Base-by-base conservation (phyloP, 2,113 vertebrate genomes). In the Nycticryphes semicollaris region DNA sequence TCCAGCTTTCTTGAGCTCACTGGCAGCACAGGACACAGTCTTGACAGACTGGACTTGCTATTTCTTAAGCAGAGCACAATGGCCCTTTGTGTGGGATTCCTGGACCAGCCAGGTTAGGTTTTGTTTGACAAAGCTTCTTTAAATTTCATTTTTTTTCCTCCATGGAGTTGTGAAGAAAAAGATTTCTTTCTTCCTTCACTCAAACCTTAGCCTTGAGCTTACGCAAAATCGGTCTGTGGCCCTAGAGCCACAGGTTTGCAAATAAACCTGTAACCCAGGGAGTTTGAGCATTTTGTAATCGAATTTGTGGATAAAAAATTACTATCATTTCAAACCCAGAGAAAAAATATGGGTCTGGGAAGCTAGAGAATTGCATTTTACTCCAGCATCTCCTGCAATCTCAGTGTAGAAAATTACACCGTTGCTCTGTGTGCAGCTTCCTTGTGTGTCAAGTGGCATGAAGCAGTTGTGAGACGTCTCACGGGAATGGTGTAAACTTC, bases 101-200 rank as follows among this genome's bases (percentile, higher is more conserved):
- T 63, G 74, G 53, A 90, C 84, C 0, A 0, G 74, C 60, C 81
- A 92, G 89, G 92, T 91, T 92, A 68, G 77, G 74, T 91, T 94
- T 95, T 95, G 59, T 79, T 92, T 94, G 77, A 90, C 95, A 96
- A 92, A 96, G 86, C 86, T 90, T 96, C 89, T 93, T 95, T 89
- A 95, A 94, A 83, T 91, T 82, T 88, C n/a, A 0, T 15, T 74
- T 94, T 85, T 93, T 81, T 51, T 14, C 37, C 31, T 63, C 24
- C 59, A 25, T 20, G n/a, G 74, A 67, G 77, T 80, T 85, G 45
- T 66, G 50, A 94, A 86, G 89, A 92, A 94, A 95, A 89, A 87
- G 51, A 92, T 96, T 93, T 87, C 92, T 97, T 95, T 96, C 86
- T 97, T 96, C 89, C 57, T 89, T 66, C 54, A 35, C 54, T 93